phyloP scores from a whole-genome alignment of 2,113 vertebrate species.

The Ursus arctos region DNA sequence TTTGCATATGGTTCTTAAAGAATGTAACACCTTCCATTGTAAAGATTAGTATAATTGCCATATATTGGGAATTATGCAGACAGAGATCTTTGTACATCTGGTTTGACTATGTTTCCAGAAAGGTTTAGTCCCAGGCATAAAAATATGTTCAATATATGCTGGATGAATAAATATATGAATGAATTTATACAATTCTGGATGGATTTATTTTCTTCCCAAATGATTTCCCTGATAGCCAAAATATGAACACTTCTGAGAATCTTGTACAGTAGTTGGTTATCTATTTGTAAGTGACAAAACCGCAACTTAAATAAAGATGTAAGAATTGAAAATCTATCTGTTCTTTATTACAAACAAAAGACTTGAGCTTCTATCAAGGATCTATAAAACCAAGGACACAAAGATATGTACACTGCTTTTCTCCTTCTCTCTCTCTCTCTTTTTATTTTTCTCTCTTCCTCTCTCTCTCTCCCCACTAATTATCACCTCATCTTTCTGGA shows the following conservation, averaged over 20 bases:
- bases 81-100: background rate
- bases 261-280: background rate
- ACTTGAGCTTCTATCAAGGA: background rate
- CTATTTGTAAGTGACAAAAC: background rate
- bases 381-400: background rate
- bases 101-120: background rate
- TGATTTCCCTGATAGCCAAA: background rate
- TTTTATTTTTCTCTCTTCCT: background rate
- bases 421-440: background rate
- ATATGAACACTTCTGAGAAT: background rate
- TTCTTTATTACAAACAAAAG: background rate
- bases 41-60: background rate
- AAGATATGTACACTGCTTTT: background rate
- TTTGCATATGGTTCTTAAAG: background rate
- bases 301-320: background rate
- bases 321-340: background rate
- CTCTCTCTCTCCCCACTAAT: background rate
- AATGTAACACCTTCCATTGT: background rate
- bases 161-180: background rate
- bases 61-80: background rate
- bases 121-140: background rate
- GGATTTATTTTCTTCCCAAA: background rate
- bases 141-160: background rate
- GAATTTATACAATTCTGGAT: background rate
- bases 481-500: background rate